These are phyloP conservation scores for Hippolais icterina DNA, from an alignment of 2,113 vertebrate genomes.

Conservation along the genomic window DNA sequence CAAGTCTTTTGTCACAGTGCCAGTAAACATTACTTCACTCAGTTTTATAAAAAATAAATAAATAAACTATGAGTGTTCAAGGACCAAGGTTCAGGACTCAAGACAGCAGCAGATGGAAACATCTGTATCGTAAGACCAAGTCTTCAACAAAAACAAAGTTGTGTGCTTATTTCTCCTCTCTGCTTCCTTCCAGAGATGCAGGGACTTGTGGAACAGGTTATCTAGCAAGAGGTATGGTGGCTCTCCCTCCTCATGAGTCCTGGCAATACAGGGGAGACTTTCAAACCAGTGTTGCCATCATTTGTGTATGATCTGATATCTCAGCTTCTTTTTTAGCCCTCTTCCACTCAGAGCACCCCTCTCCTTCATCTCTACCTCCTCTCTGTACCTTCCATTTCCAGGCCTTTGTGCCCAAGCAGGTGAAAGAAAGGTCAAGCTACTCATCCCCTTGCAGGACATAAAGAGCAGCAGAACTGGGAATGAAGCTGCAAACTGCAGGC, in stretches of 20 bases:
- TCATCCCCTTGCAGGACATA: not conserved
- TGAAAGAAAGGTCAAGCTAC: not conserved
- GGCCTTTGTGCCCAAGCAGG: not conserved
- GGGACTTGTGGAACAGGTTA: not conserved
- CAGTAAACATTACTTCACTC: not conserved
- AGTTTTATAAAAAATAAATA: not conserved
- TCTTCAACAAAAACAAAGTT: not conserved
- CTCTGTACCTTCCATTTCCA: not conserved
- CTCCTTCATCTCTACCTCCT: not conserved
- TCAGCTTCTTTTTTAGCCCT: not conserved
- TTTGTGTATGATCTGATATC: not conserved
- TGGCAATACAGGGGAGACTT: not conserved
- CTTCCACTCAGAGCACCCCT: not conserved
- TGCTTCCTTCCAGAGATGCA: not conserved
- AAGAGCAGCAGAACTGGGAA: not conserved
- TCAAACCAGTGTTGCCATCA: not conserved
- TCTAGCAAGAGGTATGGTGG: not conserved
- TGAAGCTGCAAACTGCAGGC: fast-evolving
- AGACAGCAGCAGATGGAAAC: not conserved
- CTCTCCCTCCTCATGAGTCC: not conserved
- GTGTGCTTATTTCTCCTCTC: not conserved
- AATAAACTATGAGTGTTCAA: not conserved
- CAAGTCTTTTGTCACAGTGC: not conserved
- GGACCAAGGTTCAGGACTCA: not conserved
- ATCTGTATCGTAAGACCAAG: not conserved